These are phyloP conservation scores for Conus canariensis DNA, from an alignment of 2,888 invertebrate genomes.

Conservation along the genomic window DNA sequence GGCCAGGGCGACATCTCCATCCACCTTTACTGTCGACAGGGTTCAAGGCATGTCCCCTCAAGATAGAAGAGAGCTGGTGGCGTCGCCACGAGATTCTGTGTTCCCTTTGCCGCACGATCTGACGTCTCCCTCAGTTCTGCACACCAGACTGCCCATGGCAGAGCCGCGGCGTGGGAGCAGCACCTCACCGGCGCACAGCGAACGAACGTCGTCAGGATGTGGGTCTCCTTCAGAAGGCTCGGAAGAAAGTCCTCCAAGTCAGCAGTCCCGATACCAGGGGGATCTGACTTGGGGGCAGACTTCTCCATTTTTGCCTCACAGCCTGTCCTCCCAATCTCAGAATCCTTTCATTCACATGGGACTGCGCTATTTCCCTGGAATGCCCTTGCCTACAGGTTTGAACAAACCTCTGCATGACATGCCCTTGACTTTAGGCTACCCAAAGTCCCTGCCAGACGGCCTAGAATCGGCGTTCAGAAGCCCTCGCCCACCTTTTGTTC, in stretches of 20 bases:
- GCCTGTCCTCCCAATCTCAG: neutral
- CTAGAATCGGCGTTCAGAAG: constrained; percentile 23
- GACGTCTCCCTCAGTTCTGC: neutral
- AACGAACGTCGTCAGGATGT: constrained; percentile 34
- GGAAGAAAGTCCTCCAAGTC: constrained; percentile 20
- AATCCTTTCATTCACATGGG: constrained; percentile 14
- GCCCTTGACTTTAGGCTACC: neutral
- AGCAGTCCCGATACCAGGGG: constrained; percentile 6
- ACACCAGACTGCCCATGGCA: neutral
- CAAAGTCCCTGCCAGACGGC: constrained; percentile 16
- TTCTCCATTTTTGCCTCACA: neutral
- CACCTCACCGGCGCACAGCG: constrained; percentile 43
- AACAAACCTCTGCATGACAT: neutral
- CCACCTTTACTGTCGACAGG: neutral
- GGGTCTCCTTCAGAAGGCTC: constrained; percentile 17
- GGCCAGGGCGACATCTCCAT: neutral
- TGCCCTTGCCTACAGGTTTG: neutral
- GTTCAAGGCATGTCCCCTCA: neutral
- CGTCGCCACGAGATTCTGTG: neutral
- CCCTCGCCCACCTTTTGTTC: neutral
- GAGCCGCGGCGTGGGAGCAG: constrained; percentile 31
- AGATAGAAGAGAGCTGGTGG: neutral
- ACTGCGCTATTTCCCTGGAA: constrained; percentile 27
- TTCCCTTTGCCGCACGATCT: neutral
- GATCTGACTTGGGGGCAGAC: constrained; percentile 13